These are phyloP conservation scores for Diadromus collaris DNA, from an alignment of 2,888 invertebrate genomes.

Conservation along the genomic window DNA sequence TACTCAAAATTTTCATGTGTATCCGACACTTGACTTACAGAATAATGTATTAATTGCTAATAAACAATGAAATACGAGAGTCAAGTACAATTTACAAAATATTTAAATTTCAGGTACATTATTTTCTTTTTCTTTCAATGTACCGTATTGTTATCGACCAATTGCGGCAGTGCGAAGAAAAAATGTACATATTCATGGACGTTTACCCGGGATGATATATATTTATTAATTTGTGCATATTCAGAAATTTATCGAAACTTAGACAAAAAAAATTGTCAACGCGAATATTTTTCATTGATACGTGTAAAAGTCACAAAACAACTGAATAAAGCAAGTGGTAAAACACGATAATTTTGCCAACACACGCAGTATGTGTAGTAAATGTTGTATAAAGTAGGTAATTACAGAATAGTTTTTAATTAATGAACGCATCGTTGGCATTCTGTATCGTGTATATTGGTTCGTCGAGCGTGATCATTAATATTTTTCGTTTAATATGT, in stretches of 20 bases:
- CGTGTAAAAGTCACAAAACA: slow-evolving; percentile 41
- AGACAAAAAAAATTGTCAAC: background rate
- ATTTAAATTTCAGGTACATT: background rate
- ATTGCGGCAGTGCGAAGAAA: slow-evolving; percentile 3
- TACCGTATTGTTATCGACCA: slow-evolving; percentile 12
- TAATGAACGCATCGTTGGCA: slow-evolving; percentile 64
- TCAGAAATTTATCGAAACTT: slow-evolving; percentile 13
- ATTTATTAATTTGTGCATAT: slow-evolving; percentile 5
- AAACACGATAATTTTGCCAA: slow-evolving; percentile 63
- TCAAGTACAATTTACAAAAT: background rate
- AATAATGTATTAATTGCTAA: background rate
- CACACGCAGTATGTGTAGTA: slow-evolving; percentile 67
- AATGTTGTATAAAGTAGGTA: slow-evolving; percentile 76
- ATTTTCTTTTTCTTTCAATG: background rate
- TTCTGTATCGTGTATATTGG: slow-evolving; percentile 71
- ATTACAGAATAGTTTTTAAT: slow-evolving; percentile 71
- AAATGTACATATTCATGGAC: background rate
- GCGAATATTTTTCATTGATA: slow-evolving; percentile 17
- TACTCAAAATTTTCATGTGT: background rate
- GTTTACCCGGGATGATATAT: background rate
- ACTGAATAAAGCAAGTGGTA: slow-evolving; percentile 72
- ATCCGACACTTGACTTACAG: background rate
- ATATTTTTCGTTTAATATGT: slow-evolving; percentile 20
- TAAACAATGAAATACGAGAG: background rate
- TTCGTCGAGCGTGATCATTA: slow-evolving; percentile 58